A percentile compares a stretch with the other conserved stretches of the same genome.
phyloP scores from a whole-genome alignment of 2,113 vertebrate species.

The Siphamia tubifer region DNA sequence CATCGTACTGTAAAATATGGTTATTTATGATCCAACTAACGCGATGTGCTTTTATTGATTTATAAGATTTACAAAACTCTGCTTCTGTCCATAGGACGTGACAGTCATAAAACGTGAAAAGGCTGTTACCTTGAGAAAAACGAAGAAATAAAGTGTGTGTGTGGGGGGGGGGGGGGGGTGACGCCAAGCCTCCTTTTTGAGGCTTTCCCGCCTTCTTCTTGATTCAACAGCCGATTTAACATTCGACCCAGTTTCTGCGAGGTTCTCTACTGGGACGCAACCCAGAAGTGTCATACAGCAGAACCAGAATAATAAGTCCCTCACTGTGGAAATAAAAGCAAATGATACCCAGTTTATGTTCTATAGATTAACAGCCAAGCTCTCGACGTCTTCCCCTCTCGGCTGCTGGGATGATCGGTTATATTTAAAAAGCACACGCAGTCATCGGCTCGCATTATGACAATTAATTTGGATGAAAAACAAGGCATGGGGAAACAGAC shows the following conservation, averaged over 20 bases:
- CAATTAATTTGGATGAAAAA: slow-evolving; percentile 24
- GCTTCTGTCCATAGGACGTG: slow-evolving; percentile 19
- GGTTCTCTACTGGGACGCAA: slow-evolving; percentile 78
- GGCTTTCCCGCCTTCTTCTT: slow-evolving; percentile 57
- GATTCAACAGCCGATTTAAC: slow-evolving; percentile 74
- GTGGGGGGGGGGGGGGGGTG: too few species aligned
- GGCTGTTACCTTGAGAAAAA: background rate
- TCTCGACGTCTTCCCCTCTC: slow-evolving; percentile 2
- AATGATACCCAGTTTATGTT: slow-evolving; percentile 42
- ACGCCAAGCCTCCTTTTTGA: slow-evolving; percentile 63
- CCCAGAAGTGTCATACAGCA: slow-evolving; percentile 81
- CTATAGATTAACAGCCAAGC: slow-evolving; percentile 25
- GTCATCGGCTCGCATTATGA: slow-evolving; percentile 20
- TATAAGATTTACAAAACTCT: slow-evolving; percentile 5
- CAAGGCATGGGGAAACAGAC: slow-evolving; percentile 7
- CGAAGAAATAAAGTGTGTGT: slow-evolving; percentile 15
- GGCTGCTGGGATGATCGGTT: slow-evolving; percentile 2
- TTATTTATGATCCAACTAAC: slow-evolving; percentile 9
- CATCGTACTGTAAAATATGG: background rate
- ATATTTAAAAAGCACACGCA: slow-evolving; percentile 7
- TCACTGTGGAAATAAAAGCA: slow-evolving; percentile 49
- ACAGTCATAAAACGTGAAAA: slow-evolving; percentile 8
- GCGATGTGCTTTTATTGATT: slow-evolving; percentile 5
- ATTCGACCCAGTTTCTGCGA: slow-evolving; percentile 77
- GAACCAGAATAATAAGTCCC: slow-evolving; percentile 72